phyloP scores from a whole-genome alignment of 1,140 invertebrate species.

The Chrysoperla carnea region DNA sequence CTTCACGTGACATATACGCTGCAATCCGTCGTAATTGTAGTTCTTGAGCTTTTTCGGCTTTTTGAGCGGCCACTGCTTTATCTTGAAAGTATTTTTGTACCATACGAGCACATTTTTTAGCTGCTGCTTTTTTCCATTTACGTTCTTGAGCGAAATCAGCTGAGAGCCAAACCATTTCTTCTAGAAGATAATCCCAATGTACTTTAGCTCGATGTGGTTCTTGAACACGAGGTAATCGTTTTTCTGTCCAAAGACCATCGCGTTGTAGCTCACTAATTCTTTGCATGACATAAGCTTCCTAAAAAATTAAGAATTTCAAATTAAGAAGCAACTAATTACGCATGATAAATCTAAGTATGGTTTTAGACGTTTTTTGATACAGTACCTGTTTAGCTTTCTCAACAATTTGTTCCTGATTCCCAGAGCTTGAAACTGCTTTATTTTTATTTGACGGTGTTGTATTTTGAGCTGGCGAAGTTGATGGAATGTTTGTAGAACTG shows the following conservation, averaged over 20 bases:
- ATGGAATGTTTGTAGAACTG: background rate
- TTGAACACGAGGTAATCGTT: slow-evolving; percentile 78
- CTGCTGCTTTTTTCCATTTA: slow-evolving; percentile 92
- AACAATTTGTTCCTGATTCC: slow-evolving; percentile 60
- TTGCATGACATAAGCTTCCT: slow-evolving; percentile 85
- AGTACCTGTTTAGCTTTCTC: slow-evolving; percentile 70
- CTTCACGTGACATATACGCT: slow-evolving; percentile 77
- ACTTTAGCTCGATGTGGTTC: slow-evolving; percentile 78
- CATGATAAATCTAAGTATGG: too few relatives aligned
- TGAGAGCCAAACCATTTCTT: slow-evolving; percentile 97
- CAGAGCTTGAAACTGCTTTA: slow-evolving; percentile 18
- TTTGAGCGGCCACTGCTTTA: slow-evolving; percentile 71
- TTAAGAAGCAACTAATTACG: slow-evolving; percentile 3
- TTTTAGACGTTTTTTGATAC: background rate
- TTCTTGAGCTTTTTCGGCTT: slow-evolving; percentile 84
- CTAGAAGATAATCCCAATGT: slow-evolving; percentile 98
- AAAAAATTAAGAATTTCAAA: slow-evolving; percentile 3
- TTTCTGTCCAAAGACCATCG: slow-evolving; percentile 86
- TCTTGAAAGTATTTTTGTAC: slow-evolving; percentile 94
- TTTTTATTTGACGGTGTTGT: slow-evolving; percentile 4
- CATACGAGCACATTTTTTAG: slow-evolving; percentile 83
- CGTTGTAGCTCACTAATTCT: slow-evolving; percentile 73
- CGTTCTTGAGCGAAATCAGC: slow-evolving; percentile 94
- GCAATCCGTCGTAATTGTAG: slow-evolving; percentile 73
- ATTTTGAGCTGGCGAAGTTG: slow-evolving; percentile 9